Conservation (phyloP, 2,888 invertebrate genomes). For the Linnaemya tessellans region DNA sequence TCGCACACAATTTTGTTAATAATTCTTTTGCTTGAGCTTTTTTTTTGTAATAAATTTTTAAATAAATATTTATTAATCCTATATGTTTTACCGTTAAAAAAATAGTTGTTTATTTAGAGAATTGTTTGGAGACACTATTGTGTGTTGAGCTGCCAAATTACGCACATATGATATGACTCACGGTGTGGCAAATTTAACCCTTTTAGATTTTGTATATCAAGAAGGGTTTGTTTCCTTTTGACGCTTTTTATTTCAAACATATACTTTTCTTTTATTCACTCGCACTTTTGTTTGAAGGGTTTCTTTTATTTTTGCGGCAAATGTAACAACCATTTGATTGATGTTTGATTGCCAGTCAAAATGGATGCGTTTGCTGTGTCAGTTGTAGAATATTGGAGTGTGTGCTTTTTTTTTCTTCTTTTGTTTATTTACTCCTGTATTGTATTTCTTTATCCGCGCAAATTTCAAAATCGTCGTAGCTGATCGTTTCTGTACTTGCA, state of each 20-base stretch:
- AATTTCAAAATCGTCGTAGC: constrained; percentile 81
- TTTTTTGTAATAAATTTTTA: too few species aligned
- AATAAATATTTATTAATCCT: background rate
- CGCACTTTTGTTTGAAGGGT: constrained; percentile 47
- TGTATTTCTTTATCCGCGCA: constrained; percentile 78
- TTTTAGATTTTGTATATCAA: constrained; percentile 34
- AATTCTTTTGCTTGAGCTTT: background rate
- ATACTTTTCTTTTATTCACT: constrained; percentile 54
- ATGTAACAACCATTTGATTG: constrained; percentile 58
- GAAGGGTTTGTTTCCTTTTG: constrained; percentile 55
- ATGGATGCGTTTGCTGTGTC: constrained; percentile 58
- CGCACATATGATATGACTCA: constrained; percentile 55
- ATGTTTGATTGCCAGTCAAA: constrained; percentile 58
- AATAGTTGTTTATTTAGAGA: constrained; percentile 63
- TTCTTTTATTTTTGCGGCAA: background rate
- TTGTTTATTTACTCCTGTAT: constrained; percentile 60
- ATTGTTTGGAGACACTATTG: constrained; percentile 63
- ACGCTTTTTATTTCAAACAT: constrained; percentile 10
- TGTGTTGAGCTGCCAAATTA: constrained; percentile 51
- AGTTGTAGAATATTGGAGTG: constrained; percentile 49
- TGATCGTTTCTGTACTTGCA: constrained; percentile 83
- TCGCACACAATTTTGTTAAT: background rate
- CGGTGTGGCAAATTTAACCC: constrained; percentile 48
- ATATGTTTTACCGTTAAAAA: constrained; percentile 53
- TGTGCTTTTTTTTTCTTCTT: constrained; percentile 34